Base-by-base conservation (phyloP, 2,113 vertebrate genomes). In the Myocastor coypus region DNA sequence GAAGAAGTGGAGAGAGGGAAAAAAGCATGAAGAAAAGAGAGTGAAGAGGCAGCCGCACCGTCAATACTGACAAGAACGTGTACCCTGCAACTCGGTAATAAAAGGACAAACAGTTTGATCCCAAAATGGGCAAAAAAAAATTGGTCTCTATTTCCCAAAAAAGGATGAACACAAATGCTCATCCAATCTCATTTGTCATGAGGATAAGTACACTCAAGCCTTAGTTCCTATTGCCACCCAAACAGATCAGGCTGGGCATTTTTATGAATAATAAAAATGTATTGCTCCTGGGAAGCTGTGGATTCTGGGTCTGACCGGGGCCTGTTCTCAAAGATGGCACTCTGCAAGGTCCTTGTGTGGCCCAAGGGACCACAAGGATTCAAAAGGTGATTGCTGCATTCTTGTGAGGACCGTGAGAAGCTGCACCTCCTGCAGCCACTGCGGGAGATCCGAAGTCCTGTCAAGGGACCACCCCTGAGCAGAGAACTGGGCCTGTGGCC, bases 121-220 rank as follows among this genome's bases (percentile, higher is more conserved):
- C 71, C 17, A 84, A 69, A 88, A 28, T 10, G 26, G 71, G 52
- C 46, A 85, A 94, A 93, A 97, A 97, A 37, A 63, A 40, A 28
- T 71, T 83, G 81, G 71, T 6, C 42, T 34, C 3, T 0, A 42
- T 52, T 91, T 89, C 84, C 80, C n/a, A 40, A 68, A 93, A 94
- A 46, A 83, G 87, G n/a, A 90, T 71, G 55, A 14, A 63, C 40
- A 55, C 92, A 95, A 82, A 28, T 81, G 52, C 34, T 85, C 17
- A 57, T 85, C 55, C 50, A 61, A 37, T 40, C 71, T 87, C 64
- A 40, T 89, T 73, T 86, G 68, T 89, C 68, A 75, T 83, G 71
- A 52, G 75, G 46, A 94, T 91, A 73, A 80, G 55, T 46, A 91
- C 75, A 69, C 63, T 84, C 85, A 81, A 94, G 64, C 46, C 80